Base-by-base conservation (phyloP, 2,797 vertebrate genomes). In the Melanotaenia parkinsoni region DNA sequence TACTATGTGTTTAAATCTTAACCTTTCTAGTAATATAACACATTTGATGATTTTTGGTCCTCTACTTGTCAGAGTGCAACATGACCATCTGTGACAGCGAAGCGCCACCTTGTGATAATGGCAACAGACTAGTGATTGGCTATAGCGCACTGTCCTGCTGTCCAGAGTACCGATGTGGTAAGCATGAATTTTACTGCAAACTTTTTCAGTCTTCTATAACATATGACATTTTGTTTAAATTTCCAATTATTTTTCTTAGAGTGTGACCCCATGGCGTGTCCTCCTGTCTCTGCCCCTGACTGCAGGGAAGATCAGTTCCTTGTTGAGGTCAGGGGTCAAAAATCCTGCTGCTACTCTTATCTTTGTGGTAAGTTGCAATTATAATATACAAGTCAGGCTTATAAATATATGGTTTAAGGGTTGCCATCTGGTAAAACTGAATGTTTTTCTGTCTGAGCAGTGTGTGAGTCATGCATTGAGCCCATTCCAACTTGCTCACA, bases 291-390 rank as follows among this genome's bases (percentile, higher is more conserved):
- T 63, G 88, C 83, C 43, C 94, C 95, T 0, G 90, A 92, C 61
- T 99, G 98, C 90, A 95, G 95, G 93, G 96, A 96, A 85, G 98
- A 99, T 81, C 97, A 99, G 80, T 98, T 99, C 86, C 87, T 96
- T 72, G 95, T 99, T 58, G 96, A 98, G 86, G 95, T 96, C 85
- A 95, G 95, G 88, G 94, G 94, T 7, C 95, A 94, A 22, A 96
- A 94, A 61, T 89, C 95, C 45, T 99, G 98, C 90, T 99, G 98
- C 90, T 99, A 96, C 87, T 95, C 95, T 65, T 97, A 96, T 84
- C 87, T 98, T 35, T 99, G 98, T 87, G 95, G 98, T 99, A 89
- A 91, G 94, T 76, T 64, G 68, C 64, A 26, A 75, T 69, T 64
- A 53, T 14, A 3, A 4, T 26, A 53, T 20, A 69, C 24, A 43